A percentile compares a stretch with the other conserved stretches of the same genome.
These are phyloP conservation scores for Eupithecia tripunctaria DNA, from an alignment of 2,888 invertebrate genomes.

Conservation along the genomic window DNA sequence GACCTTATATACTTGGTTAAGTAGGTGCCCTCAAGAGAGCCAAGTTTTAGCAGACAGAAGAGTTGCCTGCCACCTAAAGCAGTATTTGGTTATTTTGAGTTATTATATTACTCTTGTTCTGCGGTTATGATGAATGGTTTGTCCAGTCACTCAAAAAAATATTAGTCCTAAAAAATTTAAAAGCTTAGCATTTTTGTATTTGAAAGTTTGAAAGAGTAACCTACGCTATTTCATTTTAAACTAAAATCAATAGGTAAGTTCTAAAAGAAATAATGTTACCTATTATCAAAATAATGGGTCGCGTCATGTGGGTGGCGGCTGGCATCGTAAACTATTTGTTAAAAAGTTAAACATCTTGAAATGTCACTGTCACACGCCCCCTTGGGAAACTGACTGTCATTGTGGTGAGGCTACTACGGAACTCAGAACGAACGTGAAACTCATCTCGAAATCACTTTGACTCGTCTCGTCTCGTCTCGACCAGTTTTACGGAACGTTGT, in stretches of 20 bases:
- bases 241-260: not conserved
- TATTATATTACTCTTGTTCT: too few species aligned
- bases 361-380: constrained; percentile 54
- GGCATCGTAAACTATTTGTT: constrained; percentile 51
- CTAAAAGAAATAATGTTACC: not conserved
- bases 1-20: not conserved
- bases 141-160: not conserved
- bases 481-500: not conserved
- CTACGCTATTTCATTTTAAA: not conserved
- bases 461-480: not conserved
- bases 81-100: not conserved
- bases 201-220: not conserved
- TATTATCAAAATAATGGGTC: constrained; percentile 23
- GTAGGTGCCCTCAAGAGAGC: not conserved
- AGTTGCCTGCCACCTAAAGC: not conserved
- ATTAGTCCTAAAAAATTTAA: not conserved
- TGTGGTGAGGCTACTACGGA: constrained; percentile 48
- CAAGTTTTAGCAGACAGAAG: not conserved
- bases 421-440: constrained; percentile 11
- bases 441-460: constrained; percentile 1
- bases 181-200: not conserved
- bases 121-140: too few species aligned
- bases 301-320: constrained; percentile 59
- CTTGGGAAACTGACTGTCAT: constrained; percentile 66
- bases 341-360: constrained; percentile 58